A percentile compares a stretch with the other conserved stretches of the same genome.
These are phyloP conservation scores for Pogonocichla stellata DNA, from an alignment of 2,113 vertebrate genomes.

Conservation along the genomic window DNA sequence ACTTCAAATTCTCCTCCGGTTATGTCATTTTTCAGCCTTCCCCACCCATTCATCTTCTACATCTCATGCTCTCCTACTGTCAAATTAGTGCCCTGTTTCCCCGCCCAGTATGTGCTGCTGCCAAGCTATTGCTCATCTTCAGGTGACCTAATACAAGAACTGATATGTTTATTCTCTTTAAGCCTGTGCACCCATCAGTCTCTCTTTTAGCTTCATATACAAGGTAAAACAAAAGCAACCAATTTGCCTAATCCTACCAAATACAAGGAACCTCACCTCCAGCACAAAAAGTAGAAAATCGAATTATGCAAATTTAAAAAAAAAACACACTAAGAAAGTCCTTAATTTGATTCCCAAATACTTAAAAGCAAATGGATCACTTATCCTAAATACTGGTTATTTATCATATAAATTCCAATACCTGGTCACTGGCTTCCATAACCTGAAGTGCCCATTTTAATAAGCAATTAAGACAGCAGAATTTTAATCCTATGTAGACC, in stretches of 20 bases:
- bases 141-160: not conserved
- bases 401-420: not conserved
- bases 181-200: fast-evolving
- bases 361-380: not conserved
- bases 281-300: not conserved
- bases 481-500: not conserved
- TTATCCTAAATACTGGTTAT: not conserved
- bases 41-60: not conserved
- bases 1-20: not conserved
- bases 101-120: not conserved
- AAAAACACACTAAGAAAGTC: not conserved
- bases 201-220: not conserved
- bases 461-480: not conserved
- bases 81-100: not conserved
- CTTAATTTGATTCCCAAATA: not conserved
- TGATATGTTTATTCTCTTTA: not conserved
- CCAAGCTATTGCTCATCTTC: conserved; percentile 15
- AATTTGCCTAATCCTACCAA: not conserved
- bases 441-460: not conserved
- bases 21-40: not conserved
- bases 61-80: not conserved
- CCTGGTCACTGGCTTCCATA: not conserved
- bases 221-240: not conserved
- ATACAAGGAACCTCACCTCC: not conserved
- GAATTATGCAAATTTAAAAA: not conserved